Evolutionary conservation across 2,113 vertebrate species (phyloP).

Genomic region (Ameiurus melas): DNA sequence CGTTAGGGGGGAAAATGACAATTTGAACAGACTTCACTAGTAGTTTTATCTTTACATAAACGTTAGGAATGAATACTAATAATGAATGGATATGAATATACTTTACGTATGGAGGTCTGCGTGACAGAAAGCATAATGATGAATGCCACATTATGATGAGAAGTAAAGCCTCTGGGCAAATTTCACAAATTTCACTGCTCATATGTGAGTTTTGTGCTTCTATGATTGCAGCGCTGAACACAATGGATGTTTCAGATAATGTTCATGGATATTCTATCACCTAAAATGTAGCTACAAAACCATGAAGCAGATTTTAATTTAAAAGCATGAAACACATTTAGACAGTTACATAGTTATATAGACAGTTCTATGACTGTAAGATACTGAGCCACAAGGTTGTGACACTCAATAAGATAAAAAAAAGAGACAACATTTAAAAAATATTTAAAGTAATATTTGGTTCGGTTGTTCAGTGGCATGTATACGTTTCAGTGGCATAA

Average conservation of each 20-base stretch:
- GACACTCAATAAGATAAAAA: background rate
- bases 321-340: background rate
- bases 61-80: background rate
- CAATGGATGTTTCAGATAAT: no score
- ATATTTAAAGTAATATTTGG: background rate
- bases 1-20: background rate
- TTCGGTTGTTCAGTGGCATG: background rate
- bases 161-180: background rate
- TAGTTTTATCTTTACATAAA: background rate
- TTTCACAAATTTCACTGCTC: constrained; percentile 3
- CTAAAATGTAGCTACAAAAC: background rate
- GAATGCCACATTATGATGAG: background rate
- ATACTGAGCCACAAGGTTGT: background rate
- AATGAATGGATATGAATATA: background rate
- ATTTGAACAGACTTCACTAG: background rate
- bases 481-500: background rate
- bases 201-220: background rate
- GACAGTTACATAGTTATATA: background rate
- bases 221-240: background rate
- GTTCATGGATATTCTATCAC: background rate
- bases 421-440: background rate
- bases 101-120: background rate
- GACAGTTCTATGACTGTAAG: background rate
- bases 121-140: background rate
- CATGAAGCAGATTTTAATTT: background rate